Evolutionary conservation across 64 coral and sea anemone genomes (phyloP).

Genomic region (Porites australiensis): DNA sequence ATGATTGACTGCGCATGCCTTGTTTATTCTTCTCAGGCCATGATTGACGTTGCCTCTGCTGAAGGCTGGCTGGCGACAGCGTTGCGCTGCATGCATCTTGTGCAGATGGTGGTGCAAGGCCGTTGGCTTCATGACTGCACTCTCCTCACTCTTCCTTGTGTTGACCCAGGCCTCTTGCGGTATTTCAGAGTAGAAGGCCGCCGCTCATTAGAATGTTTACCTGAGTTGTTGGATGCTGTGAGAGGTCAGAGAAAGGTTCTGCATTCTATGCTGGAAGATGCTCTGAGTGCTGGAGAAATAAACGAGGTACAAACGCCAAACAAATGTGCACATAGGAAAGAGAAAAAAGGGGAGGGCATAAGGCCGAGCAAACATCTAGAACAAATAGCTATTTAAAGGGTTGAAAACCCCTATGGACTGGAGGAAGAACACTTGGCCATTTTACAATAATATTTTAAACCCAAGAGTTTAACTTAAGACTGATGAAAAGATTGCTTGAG

Average conservation of each 20-base stretch:
- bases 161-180: slow-evolving; percentile 67
- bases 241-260: slow-evolving; percentile 65
- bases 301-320: slow-evolving; percentile 40
- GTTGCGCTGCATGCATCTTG: slow-evolving; percentile 85
- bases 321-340: no score
- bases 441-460: no score
- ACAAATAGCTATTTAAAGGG: no score
- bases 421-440: no score
- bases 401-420: no score
- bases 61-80: slow-evolving; percentile 93
- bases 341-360: no score
- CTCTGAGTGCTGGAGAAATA: slow-evolving; percentile 67
- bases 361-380: no score
- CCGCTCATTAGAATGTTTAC: slow-evolving; percentile 74
- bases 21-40: slow-evolving; percentile 68
- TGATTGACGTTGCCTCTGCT: slow-evolving; percentile 94
- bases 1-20: no score
- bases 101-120: slow-evolving; percentile 96
- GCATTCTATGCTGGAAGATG: slow-evolving; percentile 72
- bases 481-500: no score
- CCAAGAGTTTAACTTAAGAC: no score
- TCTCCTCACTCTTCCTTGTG: slow-evolving; percentile 84
- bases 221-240: slow-evolving; percentile 83
- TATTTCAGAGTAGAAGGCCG: slow-evolving; percentile 48
- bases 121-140: slow-evolving; percentile 96